Base-by-base conservation (phyloP, 2,113 vertebrate genomes). In the Odocoileus virginianus region DNA sequence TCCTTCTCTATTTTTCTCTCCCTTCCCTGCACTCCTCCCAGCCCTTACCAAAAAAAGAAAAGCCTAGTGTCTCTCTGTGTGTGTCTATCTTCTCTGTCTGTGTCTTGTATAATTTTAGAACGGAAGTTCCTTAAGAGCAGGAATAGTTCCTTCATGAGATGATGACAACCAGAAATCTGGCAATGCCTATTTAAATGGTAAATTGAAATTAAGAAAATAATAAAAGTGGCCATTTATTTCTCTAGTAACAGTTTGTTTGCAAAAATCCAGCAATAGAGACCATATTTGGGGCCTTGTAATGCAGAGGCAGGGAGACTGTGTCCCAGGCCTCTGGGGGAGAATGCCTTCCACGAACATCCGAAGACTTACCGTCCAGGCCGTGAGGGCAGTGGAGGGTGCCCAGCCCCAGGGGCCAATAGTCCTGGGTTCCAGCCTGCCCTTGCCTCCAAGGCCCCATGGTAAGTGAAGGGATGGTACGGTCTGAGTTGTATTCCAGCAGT, bases 81-180 rank as follows among this genome's bases (percentile, higher is more conserved):
- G 57, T 87, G 96, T 95, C 95, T 97, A 4, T 97, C 97, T 97
- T 97, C 87, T 94, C 96, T 91, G 96, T 94, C 97, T 98, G 90
- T 50, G 87, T 95, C 91, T 76, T 93, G 91, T n/a, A 33, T 97
- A 98, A 97, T 98, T 98, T 97, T 98, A 97, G 98, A 94, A 85
- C 95, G 97, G 97, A 98, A 97, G 96, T 95, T 97, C 97, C 98
- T 97, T 97, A 97, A 84, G 89, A 98, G 91, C 94, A 94, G 91
- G 98, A 98, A 98, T 96, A 97, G 83, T 97, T 94, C 52, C 57
- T 97, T 94, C 91, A 89, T 78, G 81, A 97, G 85, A 91, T n/a
- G 19, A 88, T 94, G 93, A 95, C 30, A 76, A 23, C 54, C 78
- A 76, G 93, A 97, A 94, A 89, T 97, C 96, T 95, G 96, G 94